Evolutionary conservation across 2,888 invertebrate genomes (phyloP).

Genomic region (Aricia artaxerxes): DNA sequence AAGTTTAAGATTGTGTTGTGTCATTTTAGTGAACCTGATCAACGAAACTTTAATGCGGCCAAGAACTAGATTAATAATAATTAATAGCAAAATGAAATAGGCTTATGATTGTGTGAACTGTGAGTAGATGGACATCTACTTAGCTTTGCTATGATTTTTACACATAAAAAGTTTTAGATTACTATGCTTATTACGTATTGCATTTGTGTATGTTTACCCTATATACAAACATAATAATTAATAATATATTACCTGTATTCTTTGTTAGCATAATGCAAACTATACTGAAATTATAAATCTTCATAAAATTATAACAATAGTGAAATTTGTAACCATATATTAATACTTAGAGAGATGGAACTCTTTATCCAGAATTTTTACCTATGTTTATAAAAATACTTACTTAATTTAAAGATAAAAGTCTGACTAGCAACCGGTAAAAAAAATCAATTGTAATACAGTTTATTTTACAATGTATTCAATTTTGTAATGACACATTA

Average conservation of each 20-base stretch:
- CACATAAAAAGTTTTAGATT: background rate
- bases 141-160: constrained; percentile 20
- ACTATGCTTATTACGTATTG: background rate
- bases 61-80: constrained; percentile 12
- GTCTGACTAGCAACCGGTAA: background rate
- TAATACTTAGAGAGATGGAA: background rate
- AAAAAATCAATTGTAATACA: background rate
- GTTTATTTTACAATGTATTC: constrained; percentile 28
- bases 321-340: background rate
- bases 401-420: background rate
- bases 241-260: background rate
- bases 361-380: background rate
- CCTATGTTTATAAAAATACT: background rate
- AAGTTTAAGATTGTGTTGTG: background rate
- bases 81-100: background rate
- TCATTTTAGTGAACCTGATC: background rate
- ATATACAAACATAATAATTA: background rate
- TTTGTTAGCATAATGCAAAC: background rate
- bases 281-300: too few species aligned
- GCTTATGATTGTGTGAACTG: background rate
- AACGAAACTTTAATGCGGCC: constrained; percentile 25
- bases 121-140: background rate
- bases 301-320: background rate
- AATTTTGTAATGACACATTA: constrained; percentile 34
- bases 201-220: background rate